Base-by-base conservation (phyloP, 2,888 invertebrate genomes). In the Alsophila aescularia region DNA sequence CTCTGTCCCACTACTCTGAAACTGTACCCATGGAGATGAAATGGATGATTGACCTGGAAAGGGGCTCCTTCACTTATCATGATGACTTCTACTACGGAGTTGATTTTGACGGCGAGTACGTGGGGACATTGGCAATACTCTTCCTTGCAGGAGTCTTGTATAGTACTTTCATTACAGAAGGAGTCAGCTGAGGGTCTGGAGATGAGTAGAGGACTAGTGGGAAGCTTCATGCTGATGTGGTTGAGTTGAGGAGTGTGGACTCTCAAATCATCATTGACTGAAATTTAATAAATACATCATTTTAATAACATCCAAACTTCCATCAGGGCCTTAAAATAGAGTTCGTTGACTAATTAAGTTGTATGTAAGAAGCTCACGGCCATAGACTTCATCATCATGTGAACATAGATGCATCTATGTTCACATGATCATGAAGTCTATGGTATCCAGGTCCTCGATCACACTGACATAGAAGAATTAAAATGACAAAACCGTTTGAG, bases 171-270 rank as follows among this genome's bases (percentile, higher is more conserved):
- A 72, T 97, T 97, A 78, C 97, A 98, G 76, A 97, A 96, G 62
- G 92, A 87, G 1, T 93, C 89, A 2, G 93, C 82, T 24, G 93
- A 87, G 0, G 97, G 92, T 60, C 93, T 90, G 4, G 94, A 83
- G 1, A 96, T 87, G 29, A 97, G 83, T 1, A 97, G 87, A 0
- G 98, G 96, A 61, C 95, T 92, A 0, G 95, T 82, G 0, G 96
- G 96, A 70, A 96, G 90, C 74, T 94, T 94, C 93, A 97, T 93
- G 1, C 96, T 94, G 59, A 98, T 97, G 76, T 96, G 95, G 83
- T 98, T 98, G 5, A 98, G 83, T 82, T 98, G 98, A 0, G 98
- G 98, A 0, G 97, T 97, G 64, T 94, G 94, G 0, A 96, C 84
- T 34, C 93, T 93, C 58, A 93, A 75, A 43, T 90, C 85, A 7